Percentiles rank a stretch among this genome's conserved stretches.
These are phyloP conservation scores for Zoanthus gigantus DNA, from an alignment of 92 coral and sea anemone species.

Conservation along the genomic window DNA sequence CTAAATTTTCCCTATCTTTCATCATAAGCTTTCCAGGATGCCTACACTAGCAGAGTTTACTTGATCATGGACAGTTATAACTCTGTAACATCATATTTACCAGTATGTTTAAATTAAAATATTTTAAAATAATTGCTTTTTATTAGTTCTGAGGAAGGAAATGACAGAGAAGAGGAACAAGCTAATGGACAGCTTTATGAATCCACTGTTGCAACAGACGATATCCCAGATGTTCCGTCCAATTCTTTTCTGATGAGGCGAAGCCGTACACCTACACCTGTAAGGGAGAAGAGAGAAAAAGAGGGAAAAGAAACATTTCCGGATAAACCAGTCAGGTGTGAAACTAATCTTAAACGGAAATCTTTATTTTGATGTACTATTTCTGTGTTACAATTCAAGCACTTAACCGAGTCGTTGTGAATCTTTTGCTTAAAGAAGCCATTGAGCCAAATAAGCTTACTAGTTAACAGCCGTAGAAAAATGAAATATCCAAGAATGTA, in stretches of 20 bases:
- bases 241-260: slow-evolving; percentile 91
- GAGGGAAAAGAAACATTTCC: slow-evolving; percentile 51
- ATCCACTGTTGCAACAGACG: slow-evolving; percentile 74
- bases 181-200: slow-evolving; percentile 29
- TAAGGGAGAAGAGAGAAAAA: slow-evolving; percentile 70
- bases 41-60: no score
- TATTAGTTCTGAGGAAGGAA: slow-evolving; percentile 47
- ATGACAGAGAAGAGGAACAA: slow-evolving; percentile 21
- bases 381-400: not conserved
- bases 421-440: no score
- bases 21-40: no score
- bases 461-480: no score
- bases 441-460: no score
- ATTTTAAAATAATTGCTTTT: no score
- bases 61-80: no score
- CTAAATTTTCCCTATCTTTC: no score
- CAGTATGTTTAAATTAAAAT: no score
- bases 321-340: slow-evolving; percentile 35
- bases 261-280: slow-evolving; percentile 96
- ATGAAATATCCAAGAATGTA: no score
- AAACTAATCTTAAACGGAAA: not conserved
- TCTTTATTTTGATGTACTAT: no score
- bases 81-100: no score
- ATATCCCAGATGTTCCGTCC: slow-evolving; percentile 86
- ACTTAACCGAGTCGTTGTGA: not conserved